Evolutionary conservation across 2,888 invertebrate species (phyloP).

Genomic region (Drosophila anomalata): DNA sequence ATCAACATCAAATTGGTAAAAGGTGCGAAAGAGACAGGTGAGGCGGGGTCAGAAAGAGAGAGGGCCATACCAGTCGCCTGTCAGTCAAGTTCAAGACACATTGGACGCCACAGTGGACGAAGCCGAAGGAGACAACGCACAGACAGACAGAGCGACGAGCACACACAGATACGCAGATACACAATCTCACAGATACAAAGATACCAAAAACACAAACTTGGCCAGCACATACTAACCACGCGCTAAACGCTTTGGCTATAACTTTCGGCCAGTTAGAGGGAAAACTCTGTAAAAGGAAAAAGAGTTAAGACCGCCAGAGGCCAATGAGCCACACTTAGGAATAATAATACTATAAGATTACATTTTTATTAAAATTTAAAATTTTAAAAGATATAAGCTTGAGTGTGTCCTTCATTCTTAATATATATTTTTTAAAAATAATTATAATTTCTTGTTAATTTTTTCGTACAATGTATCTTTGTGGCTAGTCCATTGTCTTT

Average conservation of each 20-base stretch:
- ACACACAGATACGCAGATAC: background rate
- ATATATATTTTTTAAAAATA: background rate
- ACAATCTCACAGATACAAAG: background rate
- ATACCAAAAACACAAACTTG: background rate
- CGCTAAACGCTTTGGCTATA: constrained; percentile 14
- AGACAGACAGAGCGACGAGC: constrained; percentile 23
- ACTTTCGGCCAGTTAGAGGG: constrained; percentile 18
- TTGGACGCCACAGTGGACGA: constrained; percentile 51
- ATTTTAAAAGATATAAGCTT: background rate
- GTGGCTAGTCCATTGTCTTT: background rate
- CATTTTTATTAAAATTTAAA: background rate
- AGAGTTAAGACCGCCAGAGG: constrained; percentile 10
- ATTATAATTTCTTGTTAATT: background rate
- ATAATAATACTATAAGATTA: background rate
- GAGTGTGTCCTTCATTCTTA: background rate
- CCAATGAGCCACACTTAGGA: constrained; percentile 2
- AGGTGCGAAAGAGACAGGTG: constrained; percentile 7
- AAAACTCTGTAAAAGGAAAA: constrained; percentile 9
- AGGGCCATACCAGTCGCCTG: constrained; percentile 38
- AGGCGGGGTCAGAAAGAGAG: background rate
- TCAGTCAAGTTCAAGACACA: constrained; percentile 55
- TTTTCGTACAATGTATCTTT: background rate
- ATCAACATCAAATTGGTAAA: constrained; percentile 5
- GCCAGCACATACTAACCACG: constrained; percentile 4
- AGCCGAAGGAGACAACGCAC: constrained; percentile 38